Evolutionary conservation across 2,797 vertebrate species (phyloP).

Genomic region (Muscicapa striata): DNA sequence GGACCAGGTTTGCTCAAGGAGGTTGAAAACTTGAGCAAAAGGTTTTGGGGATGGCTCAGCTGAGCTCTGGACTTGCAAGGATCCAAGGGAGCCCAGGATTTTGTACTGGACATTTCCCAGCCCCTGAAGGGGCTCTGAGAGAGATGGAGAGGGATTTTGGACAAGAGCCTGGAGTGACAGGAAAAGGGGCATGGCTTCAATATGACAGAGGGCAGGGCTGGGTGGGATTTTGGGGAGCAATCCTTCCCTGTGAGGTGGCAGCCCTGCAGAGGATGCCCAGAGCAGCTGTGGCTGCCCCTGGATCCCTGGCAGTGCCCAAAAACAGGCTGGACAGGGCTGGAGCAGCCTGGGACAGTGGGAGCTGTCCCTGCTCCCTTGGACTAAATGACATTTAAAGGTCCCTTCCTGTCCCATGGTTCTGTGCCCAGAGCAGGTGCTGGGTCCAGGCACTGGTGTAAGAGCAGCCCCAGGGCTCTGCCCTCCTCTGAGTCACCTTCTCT

Average conservation of each 20-base stretch:
- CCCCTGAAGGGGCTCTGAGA: background rate
- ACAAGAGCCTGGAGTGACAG: background rate
- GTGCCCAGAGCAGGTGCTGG: background rate
- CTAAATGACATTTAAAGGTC: background rate
- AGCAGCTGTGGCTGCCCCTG: background rate
- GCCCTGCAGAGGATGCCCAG: background rate
- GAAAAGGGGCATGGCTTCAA: background rate
- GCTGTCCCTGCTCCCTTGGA: background rate
- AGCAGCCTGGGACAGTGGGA: background rate
- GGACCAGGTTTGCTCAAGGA: background rate
- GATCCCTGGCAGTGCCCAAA: background rate
- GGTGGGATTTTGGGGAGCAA: background rate
- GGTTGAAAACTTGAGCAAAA: background rate
- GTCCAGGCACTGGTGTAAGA: background rate
- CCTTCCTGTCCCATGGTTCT: background rate
- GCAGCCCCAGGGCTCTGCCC: background rate
- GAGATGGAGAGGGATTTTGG: background rate
- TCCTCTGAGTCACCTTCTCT: background rate
- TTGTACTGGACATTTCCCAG: rapidly evolving
- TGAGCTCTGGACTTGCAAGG: background rate
- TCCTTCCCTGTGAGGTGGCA: rapidly evolving
- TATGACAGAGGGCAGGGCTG: background rate
- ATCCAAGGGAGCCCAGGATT: background rate
- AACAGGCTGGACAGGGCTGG: rapidly evolving
- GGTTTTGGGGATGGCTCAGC: background rate